Conservation (phyloP, 2,888 invertebrate genomes). For the Limulus polyphemus region DNA sequence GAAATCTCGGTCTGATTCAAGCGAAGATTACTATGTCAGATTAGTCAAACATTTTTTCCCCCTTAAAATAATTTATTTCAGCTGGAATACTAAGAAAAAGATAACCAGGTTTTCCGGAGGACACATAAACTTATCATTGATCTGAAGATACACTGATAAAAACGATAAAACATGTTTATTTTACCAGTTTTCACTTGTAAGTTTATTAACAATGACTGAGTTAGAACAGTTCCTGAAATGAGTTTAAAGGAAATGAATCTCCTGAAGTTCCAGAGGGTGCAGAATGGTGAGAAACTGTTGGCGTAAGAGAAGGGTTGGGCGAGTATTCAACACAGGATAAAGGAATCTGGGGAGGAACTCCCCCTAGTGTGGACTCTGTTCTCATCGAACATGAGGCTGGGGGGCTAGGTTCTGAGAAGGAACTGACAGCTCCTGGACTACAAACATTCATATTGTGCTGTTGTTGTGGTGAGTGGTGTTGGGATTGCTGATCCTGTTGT, state of each 20-base stretch:
- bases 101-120: too few species aligned
- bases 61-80: too few species aligned
- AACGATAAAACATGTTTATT: too few species aligned
- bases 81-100: too few species aligned
- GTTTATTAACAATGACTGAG: neutral
- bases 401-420: conserved; percentile 20
- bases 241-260: conserved; percentile 11
- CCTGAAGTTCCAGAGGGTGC: neutral
- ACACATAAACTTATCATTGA: too few species aligned
- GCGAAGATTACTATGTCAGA: too few species aligned
- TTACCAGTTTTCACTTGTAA: too few species aligned
- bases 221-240: conserved; percentile 16
- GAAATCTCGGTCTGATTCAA: too few species aligned
- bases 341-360: conserved; percentile 8
- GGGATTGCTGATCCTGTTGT: conserved; percentile 7
- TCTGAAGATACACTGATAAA: too few species aligned
- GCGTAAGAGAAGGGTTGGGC: too few species aligned
- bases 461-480: neutral
- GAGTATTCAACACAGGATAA: conserved; percentile 8
- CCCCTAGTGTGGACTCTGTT: conserved; percentile 10
- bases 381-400: conserved; percentile 13
- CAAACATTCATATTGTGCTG: conserved; percentile 1
- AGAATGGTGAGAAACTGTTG: too few species aligned
- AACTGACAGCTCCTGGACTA: conserved; percentile 19
- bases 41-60: too few species aligned